Conservation (phyloP, 1,140 invertebrate genomes). For the Copidosoma floridanum region DNA sequence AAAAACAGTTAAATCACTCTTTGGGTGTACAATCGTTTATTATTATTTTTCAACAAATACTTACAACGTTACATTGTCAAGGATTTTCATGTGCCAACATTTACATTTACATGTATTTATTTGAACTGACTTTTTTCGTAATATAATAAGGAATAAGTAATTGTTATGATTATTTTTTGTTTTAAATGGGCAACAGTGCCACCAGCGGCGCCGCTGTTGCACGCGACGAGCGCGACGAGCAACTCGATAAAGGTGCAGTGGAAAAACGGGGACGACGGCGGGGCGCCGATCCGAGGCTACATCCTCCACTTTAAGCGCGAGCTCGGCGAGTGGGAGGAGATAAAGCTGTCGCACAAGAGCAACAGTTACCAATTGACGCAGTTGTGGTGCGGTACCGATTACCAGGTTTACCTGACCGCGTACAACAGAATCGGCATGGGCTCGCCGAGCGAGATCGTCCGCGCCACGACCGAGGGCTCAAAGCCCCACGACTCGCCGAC, state of each 20-base stretch:
- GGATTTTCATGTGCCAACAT: too few relatives aligned
- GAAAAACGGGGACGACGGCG: conserved; percentile 59
- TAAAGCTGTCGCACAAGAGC: conserved; percentile 75
- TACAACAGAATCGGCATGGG: conserved; percentile 87
- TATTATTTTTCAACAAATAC: too few relatives aligned
- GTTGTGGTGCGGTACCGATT: conserved; percentile 84
- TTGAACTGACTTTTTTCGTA: too few relatives aligned
- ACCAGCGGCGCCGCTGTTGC: conserved; percentile 57
- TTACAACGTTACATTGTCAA: too few relatives aligned
- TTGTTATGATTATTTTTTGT: too few relatives aligned
- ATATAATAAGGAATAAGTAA: too few relatives aligned
- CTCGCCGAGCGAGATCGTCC: conserved; percentile 80
- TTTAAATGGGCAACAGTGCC: conserved; percentile 53
- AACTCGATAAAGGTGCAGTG: conserved; percentile 61
- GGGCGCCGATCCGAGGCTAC: conserved; percentile 65
- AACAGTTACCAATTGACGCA: conserved; percentile 75
- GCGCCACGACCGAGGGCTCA: conserved; percentile 79
- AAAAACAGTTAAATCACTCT: too few relatives aligned
- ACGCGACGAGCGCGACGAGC: conserved; percentile 59
- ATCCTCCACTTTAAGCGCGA: conserved; percentile 87
- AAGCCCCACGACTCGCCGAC: conserved; percentile 74
- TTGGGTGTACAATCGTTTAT: too few relatives aligned
- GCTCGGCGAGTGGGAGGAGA: conserved; percentile 84
- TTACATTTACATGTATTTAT: too few relatives aligned
- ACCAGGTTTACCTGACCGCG: conserved; percentile 84